These are phyloP conservation scores for Dissostichus mawsoni DNA, from an alignment of 2,113 vertebrate species.

Conservation along the genomic window DNA sequence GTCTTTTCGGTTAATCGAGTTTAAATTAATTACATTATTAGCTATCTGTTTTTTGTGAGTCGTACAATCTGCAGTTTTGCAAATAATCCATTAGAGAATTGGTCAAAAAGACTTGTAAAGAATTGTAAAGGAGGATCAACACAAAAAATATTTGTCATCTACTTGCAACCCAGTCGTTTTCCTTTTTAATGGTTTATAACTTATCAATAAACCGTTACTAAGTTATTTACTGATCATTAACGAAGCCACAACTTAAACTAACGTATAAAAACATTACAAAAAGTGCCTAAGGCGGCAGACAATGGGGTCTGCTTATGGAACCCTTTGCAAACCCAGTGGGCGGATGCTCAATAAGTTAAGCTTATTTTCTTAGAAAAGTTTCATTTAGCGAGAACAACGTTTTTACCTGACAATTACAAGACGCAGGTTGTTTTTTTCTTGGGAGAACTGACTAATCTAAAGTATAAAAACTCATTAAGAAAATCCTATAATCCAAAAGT, in stretches of 20 bases:
- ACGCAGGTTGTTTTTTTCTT: background rate
- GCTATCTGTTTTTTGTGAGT: background rate
- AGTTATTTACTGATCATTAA: background rate
- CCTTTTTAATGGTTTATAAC: background rate
- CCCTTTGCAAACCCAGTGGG: background rate
- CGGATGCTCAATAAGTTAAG: background rate
- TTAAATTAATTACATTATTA: background rate
- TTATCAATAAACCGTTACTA: background rate
- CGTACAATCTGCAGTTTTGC: background rate
- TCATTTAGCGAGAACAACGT: background rate
- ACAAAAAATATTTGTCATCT: too few relatives aligned
- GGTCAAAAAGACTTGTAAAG: background rate
- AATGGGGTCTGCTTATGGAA: background rate
- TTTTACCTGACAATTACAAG: background rate
- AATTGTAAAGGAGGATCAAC: too few relatives aligned
- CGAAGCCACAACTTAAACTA: background rate
- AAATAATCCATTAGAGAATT: background rate
- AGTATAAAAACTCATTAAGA: background rate
- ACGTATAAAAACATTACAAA: background rate
- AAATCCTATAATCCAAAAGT: conserved; percentile 1
- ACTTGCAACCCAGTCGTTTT: background rate
- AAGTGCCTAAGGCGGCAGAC: background rate
- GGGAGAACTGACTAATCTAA: background rate
- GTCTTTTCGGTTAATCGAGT: background rate
- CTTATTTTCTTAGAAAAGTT: background rate